Evolutionary conservation across 2,797 vertebrate genomes (phyloP).

Genomic region (Macropus fuliginosus): DNA sequence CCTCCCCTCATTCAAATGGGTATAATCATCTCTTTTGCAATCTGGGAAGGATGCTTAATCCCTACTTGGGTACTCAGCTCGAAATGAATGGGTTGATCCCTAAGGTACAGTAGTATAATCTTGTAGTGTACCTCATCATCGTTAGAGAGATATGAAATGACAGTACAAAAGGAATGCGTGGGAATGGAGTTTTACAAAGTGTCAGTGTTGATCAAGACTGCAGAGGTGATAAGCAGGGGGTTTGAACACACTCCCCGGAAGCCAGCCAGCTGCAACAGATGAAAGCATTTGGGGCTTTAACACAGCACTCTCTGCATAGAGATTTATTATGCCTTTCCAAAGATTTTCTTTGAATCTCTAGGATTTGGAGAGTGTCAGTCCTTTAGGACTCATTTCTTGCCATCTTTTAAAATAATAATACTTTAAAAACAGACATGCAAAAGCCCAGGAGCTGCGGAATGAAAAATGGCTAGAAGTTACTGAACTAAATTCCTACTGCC

Average conservation of each 20-base stretch:
- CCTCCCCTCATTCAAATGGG: not conserved
- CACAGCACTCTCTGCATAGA: not conserved
- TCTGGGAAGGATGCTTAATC: not conserved
- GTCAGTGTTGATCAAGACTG: not conserved
- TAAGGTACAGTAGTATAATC: not conserved
- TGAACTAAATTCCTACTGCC: not conserved
- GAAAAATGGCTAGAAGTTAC: not conserved
- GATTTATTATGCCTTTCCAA: conserved; percentile 1
- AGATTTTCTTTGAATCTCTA: conserved; percentile 17
- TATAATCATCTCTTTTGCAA: not conserved
- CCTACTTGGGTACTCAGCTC: not conserved
- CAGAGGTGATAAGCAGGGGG: not conserved
- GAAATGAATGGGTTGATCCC: not conserved
- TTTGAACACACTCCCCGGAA: not conserved
- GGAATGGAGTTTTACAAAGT: not conserved
- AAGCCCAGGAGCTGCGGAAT: not conserved
- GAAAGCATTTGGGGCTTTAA: conserved; percentile 7
- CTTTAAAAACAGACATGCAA: conserved; percentile 16
- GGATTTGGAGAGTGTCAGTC: conserved; percentile 23
- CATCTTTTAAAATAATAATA: not conserved
- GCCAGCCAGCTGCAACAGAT: not conserved
- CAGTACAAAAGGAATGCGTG: not conserved
- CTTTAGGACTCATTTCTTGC: conserved; percentile 36
- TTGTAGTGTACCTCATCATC: not conserved
- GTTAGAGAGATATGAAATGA: not conserved